phyloP scores from a whole-genome alignment of 2,113 vertebrate species.

The Ailurus styani region DNA sequence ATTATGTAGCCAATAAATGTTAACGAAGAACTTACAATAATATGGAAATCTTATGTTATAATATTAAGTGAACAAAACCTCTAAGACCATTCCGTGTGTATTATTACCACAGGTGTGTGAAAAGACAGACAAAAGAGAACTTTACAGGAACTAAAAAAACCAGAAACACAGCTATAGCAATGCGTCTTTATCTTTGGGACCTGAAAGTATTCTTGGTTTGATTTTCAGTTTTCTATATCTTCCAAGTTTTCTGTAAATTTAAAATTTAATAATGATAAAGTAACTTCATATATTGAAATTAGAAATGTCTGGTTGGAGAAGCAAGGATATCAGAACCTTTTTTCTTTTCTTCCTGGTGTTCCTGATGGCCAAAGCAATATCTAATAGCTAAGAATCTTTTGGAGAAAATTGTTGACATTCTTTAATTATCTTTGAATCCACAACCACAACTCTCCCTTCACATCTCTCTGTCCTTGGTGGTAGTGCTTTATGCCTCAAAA shows the following conservation, averaged over 20 bases:
- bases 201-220: not conserved
- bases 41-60: not conserved
- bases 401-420: not conserved
- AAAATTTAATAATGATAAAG: not conserved
- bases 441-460: not conserved
- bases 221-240: not conserved
- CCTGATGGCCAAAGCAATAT: not conserved
- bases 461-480: not conserved
- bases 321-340: not conserved
- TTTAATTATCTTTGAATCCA: not conserved
- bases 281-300: not conserved
- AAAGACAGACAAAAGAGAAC: not conserved
- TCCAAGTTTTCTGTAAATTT: not conserved
- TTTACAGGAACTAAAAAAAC: not conserved
- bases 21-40: not conserved
- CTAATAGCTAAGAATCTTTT: not conserved
- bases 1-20: not conserved
- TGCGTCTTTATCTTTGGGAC: not conserved
- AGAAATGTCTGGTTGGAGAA: not conserved
- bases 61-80: not conserved
- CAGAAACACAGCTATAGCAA: not conserved
- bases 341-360: not conserved
- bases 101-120: not conserved
- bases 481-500: not conserved
- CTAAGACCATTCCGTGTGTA: not conserved